These are phyloP conservation scores for Brenthis hecate DNA, from an alignment of 2,888 invertebrate genomes.

Conservation along the genomic window DNA sequence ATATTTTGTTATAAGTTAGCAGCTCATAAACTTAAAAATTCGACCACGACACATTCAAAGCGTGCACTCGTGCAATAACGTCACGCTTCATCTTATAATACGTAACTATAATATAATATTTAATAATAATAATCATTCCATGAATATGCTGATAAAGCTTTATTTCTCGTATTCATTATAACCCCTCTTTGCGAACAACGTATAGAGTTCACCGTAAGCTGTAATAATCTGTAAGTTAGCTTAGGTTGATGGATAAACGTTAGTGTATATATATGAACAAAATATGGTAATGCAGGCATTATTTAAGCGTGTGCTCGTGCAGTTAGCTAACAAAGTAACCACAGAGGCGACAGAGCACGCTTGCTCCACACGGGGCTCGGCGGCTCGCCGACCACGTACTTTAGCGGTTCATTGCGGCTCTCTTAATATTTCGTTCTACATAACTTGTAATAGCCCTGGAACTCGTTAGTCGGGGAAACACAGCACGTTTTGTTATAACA, in stretches of 20 bases:
- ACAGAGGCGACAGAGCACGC: conserved; percentile 34
- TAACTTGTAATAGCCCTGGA: conserved; percentile 30
- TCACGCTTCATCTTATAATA: conserved; percentile 22
- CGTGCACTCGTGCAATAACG: conserved; percentile 19
- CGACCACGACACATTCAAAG: conserved; percentile 11
- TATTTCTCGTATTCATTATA: conserved; percentile 27
- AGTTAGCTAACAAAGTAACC: conserved; percentile 40
- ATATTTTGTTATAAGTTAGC: too few species aligned
- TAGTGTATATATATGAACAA: conserved; percentile 32
- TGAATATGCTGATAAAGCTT: conserved; percentile 32
- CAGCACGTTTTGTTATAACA: conserved; percentile 30
- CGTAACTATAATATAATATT: conserved; percentile 19
- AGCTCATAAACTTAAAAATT: too few species aligned
- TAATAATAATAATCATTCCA: conserved; percentile 25
- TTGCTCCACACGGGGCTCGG: conserved; percentile 45
- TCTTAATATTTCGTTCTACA: conserved; percentile 31
- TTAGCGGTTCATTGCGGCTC: conserved; percentile 31
- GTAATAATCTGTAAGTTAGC: conserved; percentile 34
- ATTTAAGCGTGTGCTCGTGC: conserved; percentile 33
- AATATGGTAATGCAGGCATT: conserved; percentile 40
- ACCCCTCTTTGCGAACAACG: conserved; percentile 27
- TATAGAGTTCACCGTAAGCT: conserved; percentile 33
- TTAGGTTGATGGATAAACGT: conserved; percentile 34
- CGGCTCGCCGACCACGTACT: conserved; percentile 29
- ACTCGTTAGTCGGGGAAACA: conserved; percentile 31